Conservation (phyloP, 2,888 invertebrate genomes). For the Dascillus cervinus region DNA sequence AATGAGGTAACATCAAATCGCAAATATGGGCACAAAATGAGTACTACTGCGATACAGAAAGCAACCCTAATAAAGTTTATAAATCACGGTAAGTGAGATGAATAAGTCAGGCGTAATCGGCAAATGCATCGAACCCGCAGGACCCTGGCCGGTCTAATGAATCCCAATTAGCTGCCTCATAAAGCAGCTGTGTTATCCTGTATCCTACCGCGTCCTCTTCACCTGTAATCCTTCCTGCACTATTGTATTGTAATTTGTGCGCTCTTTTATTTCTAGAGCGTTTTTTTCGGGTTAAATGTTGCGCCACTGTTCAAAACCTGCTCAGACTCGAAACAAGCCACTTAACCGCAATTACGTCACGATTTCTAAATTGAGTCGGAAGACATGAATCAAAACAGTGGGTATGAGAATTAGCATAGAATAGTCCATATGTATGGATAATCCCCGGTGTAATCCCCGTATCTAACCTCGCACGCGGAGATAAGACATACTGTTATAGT, state of each 20-base stretch:
- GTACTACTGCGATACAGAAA: constrained; percentile 24
- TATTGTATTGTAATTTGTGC: constrained; percentile 15
- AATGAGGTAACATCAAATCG: too few species aligned
- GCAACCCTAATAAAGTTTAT: constrained; percentile 33
- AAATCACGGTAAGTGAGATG: constrained; percentile 36
- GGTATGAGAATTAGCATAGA: constrained; percentile 39
- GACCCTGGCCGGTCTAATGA: constrained; percentile 33
- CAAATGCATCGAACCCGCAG: constrained; percentile 32
- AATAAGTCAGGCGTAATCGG: constrained; percentile 35
- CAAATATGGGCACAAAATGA: constrained; percentile 16
- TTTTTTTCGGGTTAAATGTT: too few species aligned
- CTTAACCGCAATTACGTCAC: too few species aligned
- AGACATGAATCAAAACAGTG: constrained; percentile 20
- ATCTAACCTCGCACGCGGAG: constrained; percentile 32
- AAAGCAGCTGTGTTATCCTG: constrained; percentile 25
- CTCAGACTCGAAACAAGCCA: too few species aligned
- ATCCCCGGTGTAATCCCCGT: constrained; percentile 39
- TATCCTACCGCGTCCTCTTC: constrained; percentile 15
- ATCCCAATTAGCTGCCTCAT: constrained; percentile 37
- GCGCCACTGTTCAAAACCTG: too few species aligned
- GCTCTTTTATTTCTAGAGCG: constrained; percentile 3
- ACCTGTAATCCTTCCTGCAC: constrained; percentile 17
- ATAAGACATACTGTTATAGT: constrained; percentile 29
- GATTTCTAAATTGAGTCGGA: constrained; percentile 14
- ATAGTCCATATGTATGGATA: constrained; percentile 40